phyloP scores from a whole-genome alignment of 2,888 invertebrate genomes.

The Coremacera marginata region DNA sequence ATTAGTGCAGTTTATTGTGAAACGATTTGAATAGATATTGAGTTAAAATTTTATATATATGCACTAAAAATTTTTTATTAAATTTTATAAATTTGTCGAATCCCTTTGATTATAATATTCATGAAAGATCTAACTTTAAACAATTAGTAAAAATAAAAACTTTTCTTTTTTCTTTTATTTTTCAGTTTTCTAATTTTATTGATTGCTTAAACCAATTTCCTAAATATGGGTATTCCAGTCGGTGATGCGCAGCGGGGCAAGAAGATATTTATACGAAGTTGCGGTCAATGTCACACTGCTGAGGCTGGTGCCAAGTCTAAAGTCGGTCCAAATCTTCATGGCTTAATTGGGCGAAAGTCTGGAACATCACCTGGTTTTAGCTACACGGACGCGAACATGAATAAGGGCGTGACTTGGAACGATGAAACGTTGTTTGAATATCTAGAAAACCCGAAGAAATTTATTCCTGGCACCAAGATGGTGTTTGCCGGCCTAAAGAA shows the following conservation, averaged over 20 bases:
- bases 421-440: constrained; percentile 94
- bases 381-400: constrained; percentile 95
- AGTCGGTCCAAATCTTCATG: constrained; percentile 94
- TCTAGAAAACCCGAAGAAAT: constrained; percentile 98
- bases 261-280: constrained; percentile 95
- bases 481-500: constrained; percentile 98
- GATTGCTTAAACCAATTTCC: constrained; percentile 54
- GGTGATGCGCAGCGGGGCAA: constrained; percentile 97
- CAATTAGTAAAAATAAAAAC: neutral
- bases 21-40: no score
- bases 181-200: constrained; percentile 40
- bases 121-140: no score
- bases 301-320: constrained; percentile 97
- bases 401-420: constrained; percentile 95
- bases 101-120: no score
- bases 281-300: constrained; percentile 95
- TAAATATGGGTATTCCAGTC: constrained; percentile 80
- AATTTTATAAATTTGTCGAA: no score
- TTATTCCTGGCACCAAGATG: constrained; percentile 99
- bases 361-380: constrained; percentile 90
- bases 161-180: neutral
- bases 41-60: no score
- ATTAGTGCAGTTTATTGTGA: no score
- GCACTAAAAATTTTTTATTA: no score
- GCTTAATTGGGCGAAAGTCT: constrained; percentile 92